These are phyloP conservation scores for Myotis pilosus DNA, from an alignment of 2,797 vertebrate species.

Conservation along the genomic window DNA sequence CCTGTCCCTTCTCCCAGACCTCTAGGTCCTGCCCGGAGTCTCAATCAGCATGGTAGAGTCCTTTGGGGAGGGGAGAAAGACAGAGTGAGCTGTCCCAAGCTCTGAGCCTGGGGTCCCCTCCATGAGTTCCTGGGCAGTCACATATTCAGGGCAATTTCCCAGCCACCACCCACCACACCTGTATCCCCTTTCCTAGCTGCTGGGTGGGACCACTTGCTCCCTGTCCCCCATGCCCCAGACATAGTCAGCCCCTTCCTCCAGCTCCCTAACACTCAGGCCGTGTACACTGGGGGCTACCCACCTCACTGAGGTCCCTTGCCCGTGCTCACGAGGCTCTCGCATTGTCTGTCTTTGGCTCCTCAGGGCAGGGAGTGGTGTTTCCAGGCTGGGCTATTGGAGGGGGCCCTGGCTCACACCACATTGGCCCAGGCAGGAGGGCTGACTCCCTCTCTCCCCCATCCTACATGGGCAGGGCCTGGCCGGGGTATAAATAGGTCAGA, in stretches of 20 bases:
- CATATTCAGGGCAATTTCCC: neutral
- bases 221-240: rapidly evolving
- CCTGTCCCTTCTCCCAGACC: neutral
- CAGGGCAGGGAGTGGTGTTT: neutral
- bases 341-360: neutral
- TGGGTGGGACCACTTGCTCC: neutral
- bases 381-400: neutral
- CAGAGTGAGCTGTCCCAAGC: neutral
- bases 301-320: neutral
- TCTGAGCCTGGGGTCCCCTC: neutral
- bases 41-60: neutral
- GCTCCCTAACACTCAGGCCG: neutral
- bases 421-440: neutral
- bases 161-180: neutral
- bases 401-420: neutral
- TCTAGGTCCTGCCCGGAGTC: too few relatives aligned
- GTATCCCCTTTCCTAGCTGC: neutral
- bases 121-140: neutral
- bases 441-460: conserved; percentile 11
- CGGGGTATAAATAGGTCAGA: conserved; percentile 74
- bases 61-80: neutral
- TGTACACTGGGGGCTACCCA: neutral
- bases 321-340: neutral
- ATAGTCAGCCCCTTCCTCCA: neutral
- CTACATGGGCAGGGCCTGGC: conserved; percentile 69